A percentile compares a stretch with the other conserved stretches of the same genome.
These are phyloP conservation scores for Keiferia lycopersicella DNA, from an alignment of 2,888 invertebrate genomes.

Conservation along the genomic window DNA sequence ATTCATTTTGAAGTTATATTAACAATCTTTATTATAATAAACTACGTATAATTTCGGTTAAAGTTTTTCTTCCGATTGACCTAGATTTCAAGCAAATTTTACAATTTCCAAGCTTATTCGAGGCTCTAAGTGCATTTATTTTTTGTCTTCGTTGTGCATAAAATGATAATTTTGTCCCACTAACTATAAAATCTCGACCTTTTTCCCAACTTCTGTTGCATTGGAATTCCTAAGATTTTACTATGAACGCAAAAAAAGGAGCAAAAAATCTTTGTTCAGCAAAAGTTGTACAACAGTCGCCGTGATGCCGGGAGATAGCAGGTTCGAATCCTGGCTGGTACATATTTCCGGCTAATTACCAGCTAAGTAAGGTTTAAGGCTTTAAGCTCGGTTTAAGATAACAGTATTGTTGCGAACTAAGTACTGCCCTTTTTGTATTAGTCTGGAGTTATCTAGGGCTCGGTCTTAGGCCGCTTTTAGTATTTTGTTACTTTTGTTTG, in stretches of 20 bases:
- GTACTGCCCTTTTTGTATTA: slow-evolving; percentile 13
- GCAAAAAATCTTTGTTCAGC: slow-evolving; percentile 49
- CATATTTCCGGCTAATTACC: slow-evolving; percentile 69
- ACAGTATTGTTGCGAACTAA: slow-evolving; percentile 19
- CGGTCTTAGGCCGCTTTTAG: background rate
- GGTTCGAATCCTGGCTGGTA: slow-evolving; percentile 53
- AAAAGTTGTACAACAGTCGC: slow-evolving; percentile 55
- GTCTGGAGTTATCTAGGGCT: slow-evolving; percentile 5
- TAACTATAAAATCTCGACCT: background rate
- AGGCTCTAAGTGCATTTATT: background rate
- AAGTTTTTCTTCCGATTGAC: too few relatives aligned
- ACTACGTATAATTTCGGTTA: too few relatives aligned
- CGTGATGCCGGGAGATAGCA: slow-evolving; percentile 66
- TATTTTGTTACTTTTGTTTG: background rate
- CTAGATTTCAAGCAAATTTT: too few relatives aligned
- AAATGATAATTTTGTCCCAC: background rate
- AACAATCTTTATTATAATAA: too few relatives aligned
- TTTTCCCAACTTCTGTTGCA: slow-evolving; percentile 38
- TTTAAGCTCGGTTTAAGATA: slow-evolving; percentile 20
- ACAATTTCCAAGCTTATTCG: too few relatives aligned
- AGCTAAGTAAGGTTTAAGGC: slow-evolving; percentile 40
- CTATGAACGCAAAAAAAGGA: slow-evolving; percentile 36
- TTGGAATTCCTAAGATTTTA: slow-evolving; percentile 44
- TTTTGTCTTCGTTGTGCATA: background rate
- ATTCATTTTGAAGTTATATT: too few relatives aligned